phyloP scores from a whole-genome alignment of 2,113 vertebrate species.

The Reinhardtius hippoglossoides region DNA sequence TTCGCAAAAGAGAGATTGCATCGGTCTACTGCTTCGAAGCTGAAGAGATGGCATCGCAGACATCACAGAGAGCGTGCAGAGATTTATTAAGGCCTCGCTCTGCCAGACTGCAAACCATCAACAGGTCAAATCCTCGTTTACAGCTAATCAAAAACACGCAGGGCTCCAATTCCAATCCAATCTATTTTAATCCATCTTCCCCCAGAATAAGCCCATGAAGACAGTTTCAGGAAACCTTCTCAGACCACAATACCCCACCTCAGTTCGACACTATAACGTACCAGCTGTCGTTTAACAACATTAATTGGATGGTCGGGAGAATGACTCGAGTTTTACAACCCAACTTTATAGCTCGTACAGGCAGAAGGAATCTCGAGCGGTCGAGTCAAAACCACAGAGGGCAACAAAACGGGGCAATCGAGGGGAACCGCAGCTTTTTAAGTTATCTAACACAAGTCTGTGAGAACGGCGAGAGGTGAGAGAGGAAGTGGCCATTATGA shows the following conservation, averaged over 20 bases:
- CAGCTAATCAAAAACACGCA: slow-evolving; percentile 61
- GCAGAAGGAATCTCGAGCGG: slow-evolving; percentile 19
- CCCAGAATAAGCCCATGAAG: slow-evolving; percentile 8
- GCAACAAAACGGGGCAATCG: not conserved
- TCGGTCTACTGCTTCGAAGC: slow-evolving; percentile 52
- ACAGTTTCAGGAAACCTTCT: slow-evolving; percentile 16
- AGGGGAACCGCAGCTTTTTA: slow-evolving; percentile 9
- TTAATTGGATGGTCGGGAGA: not conserved
- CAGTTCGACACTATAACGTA: not conserved
- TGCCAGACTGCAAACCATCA: slow-evolving; percentile 12
- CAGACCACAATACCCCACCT: not conserved
- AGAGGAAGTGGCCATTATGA: not conserved
- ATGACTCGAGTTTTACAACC: slow-evolving; percentile 10
- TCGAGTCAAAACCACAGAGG: not conserved
- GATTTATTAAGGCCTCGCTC: not conserved
- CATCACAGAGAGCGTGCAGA: slow-evolving; percentile 40
- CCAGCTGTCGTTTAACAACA: slow-evolving; percentile 8
- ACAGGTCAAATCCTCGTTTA: slow-evolving; percentile 27
- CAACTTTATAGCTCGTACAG: not conserved
- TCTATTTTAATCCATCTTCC: slow-evolving; percentile 10
- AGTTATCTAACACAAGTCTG: not conserved
- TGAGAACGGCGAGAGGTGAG: slow-evolving; percentile 9
- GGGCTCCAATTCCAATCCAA: slow-evolving; percentile 17
- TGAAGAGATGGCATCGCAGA: slow-evolving; percentile 47
- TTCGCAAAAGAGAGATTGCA: slow-evolving; percentile 32